phyloP scores from a whole-genome alignment of 2,888 invertebrate species.

The Hecatera dysodea region DNA sequence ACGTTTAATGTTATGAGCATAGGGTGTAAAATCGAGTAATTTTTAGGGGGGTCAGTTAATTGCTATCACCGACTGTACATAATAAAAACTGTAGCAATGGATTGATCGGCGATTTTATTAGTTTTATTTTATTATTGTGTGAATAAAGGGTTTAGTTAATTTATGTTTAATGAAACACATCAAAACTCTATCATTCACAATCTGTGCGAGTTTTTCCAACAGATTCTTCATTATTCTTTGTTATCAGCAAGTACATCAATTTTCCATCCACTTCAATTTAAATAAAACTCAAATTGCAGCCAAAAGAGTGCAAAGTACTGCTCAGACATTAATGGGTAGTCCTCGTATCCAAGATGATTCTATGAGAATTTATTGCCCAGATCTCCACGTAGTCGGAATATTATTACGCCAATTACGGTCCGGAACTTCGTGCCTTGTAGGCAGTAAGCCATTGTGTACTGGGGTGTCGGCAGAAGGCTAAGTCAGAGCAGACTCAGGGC shows the following conservation, averaged over 20 bases:
- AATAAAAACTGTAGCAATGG: no score
- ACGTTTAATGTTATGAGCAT: no score
- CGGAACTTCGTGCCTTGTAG: conserved; percentile 47
- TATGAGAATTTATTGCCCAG: conserved; percentile 64
- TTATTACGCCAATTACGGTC: conserved; percentile 64
- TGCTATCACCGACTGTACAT: no score
- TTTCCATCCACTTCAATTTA: background rate
- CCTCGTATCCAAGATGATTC: conserved; percentile 58
- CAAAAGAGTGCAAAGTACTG: conserved; percentile 31
- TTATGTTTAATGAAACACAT: background rate
- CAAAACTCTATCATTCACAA: background rate
- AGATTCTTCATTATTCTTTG: background rate
- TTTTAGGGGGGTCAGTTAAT: no score
- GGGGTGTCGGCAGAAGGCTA: conserved; percentile 26
- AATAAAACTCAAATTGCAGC: conserved; percentile 36
- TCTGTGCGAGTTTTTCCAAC: background rate
- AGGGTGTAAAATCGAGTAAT: no score
- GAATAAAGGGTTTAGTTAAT: no score
- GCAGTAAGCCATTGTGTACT: conserved; percentile 30
- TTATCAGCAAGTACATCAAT: no score
- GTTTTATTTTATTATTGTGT: no score
- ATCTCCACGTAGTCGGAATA: conserved; percentile 63
- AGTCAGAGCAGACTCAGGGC: background rate
- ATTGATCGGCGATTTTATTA: no score
- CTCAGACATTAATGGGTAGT: conserved; percentile 48